Percentiles rank a stretch among this genome's conserved stretches.
Conservation (phyloP, 64 coral and sea anemone genomes). For the Platygyra sinensis region DNA sequence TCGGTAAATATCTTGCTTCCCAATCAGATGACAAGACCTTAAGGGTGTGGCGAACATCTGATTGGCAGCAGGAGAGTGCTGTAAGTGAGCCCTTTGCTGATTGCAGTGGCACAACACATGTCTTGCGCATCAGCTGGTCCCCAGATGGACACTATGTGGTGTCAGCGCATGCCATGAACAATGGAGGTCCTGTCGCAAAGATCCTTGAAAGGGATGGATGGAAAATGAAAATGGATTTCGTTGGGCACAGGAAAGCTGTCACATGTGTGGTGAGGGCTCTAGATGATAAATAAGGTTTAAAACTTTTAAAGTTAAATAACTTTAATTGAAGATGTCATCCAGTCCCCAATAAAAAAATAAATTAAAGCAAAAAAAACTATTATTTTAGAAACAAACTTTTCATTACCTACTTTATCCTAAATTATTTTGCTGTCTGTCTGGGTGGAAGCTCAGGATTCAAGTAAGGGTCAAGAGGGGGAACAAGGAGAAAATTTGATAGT, state of each 20-base stretch:
- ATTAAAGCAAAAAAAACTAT: too few relatives aligned
- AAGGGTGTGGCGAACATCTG: constrained; percentile 88
- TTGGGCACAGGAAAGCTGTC: constrained; percentile 94
- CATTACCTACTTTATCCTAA: too few relatives aligned
- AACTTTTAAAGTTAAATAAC: too few relatives aligned
- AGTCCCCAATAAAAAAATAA: too few relatives aligned
- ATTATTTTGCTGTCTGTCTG: too few relatives aligned
- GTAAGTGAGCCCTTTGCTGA: constrained; percentile 89
- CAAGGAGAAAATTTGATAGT: too few relatives aligned
- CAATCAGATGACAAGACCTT: constrained; percentile 95
- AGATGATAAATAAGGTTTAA: neutral
- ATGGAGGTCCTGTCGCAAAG: constrained; percentile 93
- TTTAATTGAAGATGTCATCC: too few relatives aligned
- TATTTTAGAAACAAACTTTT: too few relatives aligned
- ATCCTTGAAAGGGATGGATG: constrained; percentile 98
- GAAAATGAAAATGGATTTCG: constrained; percentile 99
- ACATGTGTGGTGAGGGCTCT: constrained; percentile 84
- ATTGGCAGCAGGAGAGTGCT: constrained; percentile 91
- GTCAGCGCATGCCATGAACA: constrained; percentile 99
- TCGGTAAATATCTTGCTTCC: constrained; percentile 95
- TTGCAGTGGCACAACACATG: constrained; percentile 95
- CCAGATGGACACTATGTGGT: constrained; percentile 99
- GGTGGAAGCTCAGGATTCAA: too few relatives aligned
- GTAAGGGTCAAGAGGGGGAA: too few relatives aligned
- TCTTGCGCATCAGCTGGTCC: constrained; percentile 92